Base-by-base conservation (phyloP, 2,888 invertebrate genomes). In the Argyresthia goedartella region DNA sequence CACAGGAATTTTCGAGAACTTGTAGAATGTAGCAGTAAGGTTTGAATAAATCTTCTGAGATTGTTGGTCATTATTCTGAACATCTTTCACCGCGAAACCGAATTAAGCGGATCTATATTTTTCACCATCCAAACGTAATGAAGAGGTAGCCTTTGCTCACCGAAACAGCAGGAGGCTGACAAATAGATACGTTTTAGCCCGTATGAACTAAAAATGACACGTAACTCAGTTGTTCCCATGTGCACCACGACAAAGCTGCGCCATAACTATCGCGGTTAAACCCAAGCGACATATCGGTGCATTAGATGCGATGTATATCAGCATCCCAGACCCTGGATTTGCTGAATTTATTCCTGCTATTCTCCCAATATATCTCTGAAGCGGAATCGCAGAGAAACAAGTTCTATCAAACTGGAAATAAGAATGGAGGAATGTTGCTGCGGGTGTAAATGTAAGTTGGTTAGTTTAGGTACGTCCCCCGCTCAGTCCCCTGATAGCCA, bases 291-390 rank as follows among this genome's bases (percentile, higher is more conserved):
- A 74, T 73, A 76, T 77, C 67, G 75, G 76, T 76, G 74, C 76
- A 77, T 76, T 72, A 76, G 67, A 62, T 64, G 64, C 65, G 65
- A 63, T 72, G 73, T 77, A 77, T 72, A 80, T 78, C 80, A 76
- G 68, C 65, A 61, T 63, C 68, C 63, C 67, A 70, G 69, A 66
- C 68, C 65, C 62, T 69, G 77, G 78, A 77, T 80, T 80, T 77
- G 74, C 61, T 61, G 69, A 79, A 80, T 80, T 80, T 81, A 80
- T 81, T 74, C 67, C 44, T 25, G 14, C 43, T 43, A 11, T 11
- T 1, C 44, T 6, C 10, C 43, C 15, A 43, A 33, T 34, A 13
- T 7, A 13, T 1, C 50, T 41, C n/a, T 11, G 4, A 9, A 49
- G 4, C n/a, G 7, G 7, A 15, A 11, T 14, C 8, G 33, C n/a